Evolutionary conservation across 2,888 invertebrate genomes (phyloP), one percentile per base, ranked within the genome.

Genomic region (Agrochola litura): DNA sequence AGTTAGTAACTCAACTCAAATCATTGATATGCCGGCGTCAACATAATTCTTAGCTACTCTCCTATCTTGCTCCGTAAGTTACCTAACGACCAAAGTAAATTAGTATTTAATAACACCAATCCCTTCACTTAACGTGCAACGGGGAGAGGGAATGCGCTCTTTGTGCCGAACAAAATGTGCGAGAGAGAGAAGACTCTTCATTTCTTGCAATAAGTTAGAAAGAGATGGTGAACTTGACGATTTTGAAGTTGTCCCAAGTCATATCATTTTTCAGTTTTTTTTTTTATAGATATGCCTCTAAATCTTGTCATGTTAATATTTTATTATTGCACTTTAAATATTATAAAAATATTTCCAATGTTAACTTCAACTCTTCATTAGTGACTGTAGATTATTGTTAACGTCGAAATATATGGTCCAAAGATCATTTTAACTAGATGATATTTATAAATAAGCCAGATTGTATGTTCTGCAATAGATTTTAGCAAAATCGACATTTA

Each of bases 81-180:
- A 96, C 96, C 96, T 93, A 91, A 92, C 92, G 88, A 94, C 96
- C 96, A 96, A 96, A 96, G 96, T 92, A 92, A 91, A 86, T 86
- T 91, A 92, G 92, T 90, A 88, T 81, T 86, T 84, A 88, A 89
- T 88, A 82, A 79, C 84, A 80, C 79, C 79, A 88, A 70, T 67
- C 72, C 86, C 83, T 83, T 82, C 76, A 77, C 69, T 81, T 79
- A 81, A 81, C 85, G 85, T 86, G 70, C 61, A 81, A 86, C 84
- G 85, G 83, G 68, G 72, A 73, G 78, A 19, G 74, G 81, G 66
- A 78, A 79, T 79, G 77, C 60, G 79, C 70, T 83, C 49, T 25
- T 4, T 22, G 52, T 41, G 41, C 30, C 61, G 60, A 74, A 73
- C 52, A 70, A 69, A 68, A 43, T 41, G 25, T 56, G 12, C 6